Base-by-base conservation (phyloP, 2,888 invertebrate genomes). In the Mythimna loreyi region DNA sequence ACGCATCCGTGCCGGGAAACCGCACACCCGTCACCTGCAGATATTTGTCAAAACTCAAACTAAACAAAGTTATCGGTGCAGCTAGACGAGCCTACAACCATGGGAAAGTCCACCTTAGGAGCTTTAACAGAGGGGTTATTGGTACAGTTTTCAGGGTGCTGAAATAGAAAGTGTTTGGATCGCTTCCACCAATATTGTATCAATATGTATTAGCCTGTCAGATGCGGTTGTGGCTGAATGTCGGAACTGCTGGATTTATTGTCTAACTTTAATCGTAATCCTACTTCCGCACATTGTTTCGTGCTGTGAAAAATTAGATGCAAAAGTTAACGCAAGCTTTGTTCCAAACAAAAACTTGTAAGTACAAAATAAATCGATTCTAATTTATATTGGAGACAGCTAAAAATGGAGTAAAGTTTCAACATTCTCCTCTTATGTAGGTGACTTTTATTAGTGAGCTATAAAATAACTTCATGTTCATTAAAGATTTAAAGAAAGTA, bases 1-100 rank as follows among this genome's bases (percentile, higher is more conserved):
- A 92, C 87, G 86, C 94, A 94, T 93, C 93, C 93, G 92, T 86
- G 87, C 50, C 88, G 92, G 91, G 91, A 89, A 92, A 92, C 92
- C 92, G 89, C 91, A 84, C 82, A 85, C 88, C 89, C 92, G 92
- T 94, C 95, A 95, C 95, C 94, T 95, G 93, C 93, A 94, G 92
- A 92, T 93, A 95, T 95, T 95, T 94, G 93, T 95, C 95, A 95
- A 94, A 95, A 94, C 89, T 94, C 90, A 88, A 79, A 84, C 85
- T 83, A 86, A 87, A 90, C 91, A 87, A 89, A 81, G 45, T 82
- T 87, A 84, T 33, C 58, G 60, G 49, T 87, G 65, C 86, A 43
- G 59, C 53, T 67, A 65, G 40, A 69, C 59, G 74, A 75, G 71
- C 72, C 72, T 75, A 71, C 56, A 30, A 49, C 45, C 53, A 68